phyloP scores from a whole-genome alignment of 2,797 vertebrate genomes.

The Catharus ustulatus region DNA sequence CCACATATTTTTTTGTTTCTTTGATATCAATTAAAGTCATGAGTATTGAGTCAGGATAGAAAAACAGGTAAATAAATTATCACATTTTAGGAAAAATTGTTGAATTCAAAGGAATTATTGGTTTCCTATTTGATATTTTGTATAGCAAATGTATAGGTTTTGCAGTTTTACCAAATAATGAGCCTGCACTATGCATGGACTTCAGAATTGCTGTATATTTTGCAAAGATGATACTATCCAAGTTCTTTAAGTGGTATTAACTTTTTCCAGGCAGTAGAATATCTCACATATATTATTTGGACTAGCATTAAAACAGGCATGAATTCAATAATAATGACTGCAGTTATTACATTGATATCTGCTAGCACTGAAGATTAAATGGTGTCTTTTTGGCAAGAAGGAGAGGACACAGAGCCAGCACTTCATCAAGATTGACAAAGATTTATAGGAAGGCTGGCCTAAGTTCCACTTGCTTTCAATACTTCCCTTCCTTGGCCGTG shows the following conservation, averaged over 20 bases:
- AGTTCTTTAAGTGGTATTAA: background rate
- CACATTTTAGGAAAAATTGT: background rate
- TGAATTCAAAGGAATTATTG: background rate
- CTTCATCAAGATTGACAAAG: background rate
- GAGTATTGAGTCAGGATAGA: background rate
- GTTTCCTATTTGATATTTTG: background rate
- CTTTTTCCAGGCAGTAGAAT: background rate
- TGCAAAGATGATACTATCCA: background rate
- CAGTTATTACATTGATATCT: background rate
- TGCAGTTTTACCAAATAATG: background rate
- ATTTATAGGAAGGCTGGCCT: background rate
- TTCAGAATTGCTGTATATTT: background rate
- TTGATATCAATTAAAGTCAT: background rate
- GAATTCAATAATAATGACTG: background rate
- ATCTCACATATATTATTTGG: background rate
- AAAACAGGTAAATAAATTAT: background rate
- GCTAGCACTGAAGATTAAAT: background rate
- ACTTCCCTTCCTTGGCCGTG: background rate
- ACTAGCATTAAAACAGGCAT: background rate
- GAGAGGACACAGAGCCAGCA: background rate
- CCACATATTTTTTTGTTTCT: background rate
- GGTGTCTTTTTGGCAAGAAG: background rate
- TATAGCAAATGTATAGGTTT: background rate
- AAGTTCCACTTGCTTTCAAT: rapidly evolving
- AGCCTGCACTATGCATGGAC: background rate